phyloP scores from a whole-genome alignment of 2,888 invertebrate genomes.

The Lepidocyrtinus sp. region DNA sequence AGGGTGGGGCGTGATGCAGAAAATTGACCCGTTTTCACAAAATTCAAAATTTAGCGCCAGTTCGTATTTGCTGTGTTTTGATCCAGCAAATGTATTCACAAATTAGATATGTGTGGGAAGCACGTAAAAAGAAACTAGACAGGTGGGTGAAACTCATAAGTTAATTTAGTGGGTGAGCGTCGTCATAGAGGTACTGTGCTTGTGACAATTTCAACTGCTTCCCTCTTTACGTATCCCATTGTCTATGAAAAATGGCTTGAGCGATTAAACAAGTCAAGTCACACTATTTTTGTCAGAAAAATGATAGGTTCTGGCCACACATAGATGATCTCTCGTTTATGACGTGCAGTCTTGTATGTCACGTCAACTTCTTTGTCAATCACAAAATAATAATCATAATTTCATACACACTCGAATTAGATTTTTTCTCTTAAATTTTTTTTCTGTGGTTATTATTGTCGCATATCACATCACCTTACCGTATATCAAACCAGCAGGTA shows the following conservation, averaged over 20 bases:
- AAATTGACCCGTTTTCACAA: no score
- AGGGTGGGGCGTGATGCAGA: no score
- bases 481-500: not conserved
- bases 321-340: not conserved
- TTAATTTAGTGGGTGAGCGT: slow-evolving; percentile 47
- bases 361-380: slow-evolving; percentile 55
- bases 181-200: no score
- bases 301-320: not conserved
- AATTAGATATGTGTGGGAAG: not conserved
- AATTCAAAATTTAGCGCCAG: no score
- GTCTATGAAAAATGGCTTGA: slow-evolving; percentile 30
- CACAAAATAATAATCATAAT: slow-evolving; percentile 26
- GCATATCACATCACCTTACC: not conserved
- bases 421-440: not conserved
- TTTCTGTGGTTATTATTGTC: not conserved
- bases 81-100: no score
- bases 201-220: slow-evolving; percentile 57
- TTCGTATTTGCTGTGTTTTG: no score
- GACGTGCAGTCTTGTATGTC: slow-evolving; percentile 40
- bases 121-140: no score
- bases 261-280: not conserved
- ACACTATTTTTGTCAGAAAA: not conserved
- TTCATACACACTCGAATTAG: no score
- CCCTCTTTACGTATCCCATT: no score
- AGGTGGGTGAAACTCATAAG: slow-evolving; percentile 15